Evolutionary conservation across 2,113 vertebrate genomes (phyloP).

Genomic region (Crotalus tigris): DNA sequence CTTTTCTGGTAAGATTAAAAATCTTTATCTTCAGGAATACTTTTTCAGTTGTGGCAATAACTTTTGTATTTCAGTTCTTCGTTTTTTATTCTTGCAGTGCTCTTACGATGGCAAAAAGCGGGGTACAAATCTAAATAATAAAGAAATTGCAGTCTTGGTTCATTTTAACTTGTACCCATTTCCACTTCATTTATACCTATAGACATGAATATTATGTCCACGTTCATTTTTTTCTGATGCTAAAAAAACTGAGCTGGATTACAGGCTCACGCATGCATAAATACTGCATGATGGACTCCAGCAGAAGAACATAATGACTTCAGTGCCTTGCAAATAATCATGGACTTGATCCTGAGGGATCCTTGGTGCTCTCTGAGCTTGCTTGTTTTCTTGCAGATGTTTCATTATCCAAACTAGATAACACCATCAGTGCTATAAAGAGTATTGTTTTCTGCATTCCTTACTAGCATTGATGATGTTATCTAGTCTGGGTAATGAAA

Average conservation of each 20-base stretch:
- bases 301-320: neutral
- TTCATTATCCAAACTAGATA: neutral
- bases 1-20: neutral
- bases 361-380: neutral
- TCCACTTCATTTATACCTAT: neutral
- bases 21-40: neutral
- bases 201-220: neutral
- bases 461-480: neutral
- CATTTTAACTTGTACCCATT: neutral
- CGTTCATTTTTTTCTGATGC: neutral
- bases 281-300: neutral
- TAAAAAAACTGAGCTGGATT: neutral
- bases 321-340: neutral
- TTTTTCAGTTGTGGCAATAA: neutral
- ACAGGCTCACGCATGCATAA: neutral
- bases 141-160: neutral
- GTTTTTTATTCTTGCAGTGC: neutral
- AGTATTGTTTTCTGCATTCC: neutral
- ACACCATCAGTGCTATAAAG: neutral
- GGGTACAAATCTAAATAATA: neutral
- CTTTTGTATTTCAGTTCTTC: neutral
- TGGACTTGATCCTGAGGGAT: constrained; percentile 11
- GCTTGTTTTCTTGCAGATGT: neutral
- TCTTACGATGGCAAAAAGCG: neutral
- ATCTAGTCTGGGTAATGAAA: neutral